Base-by-base conservation (phyloP, 2,797 vertebrate species). In the Melanitta fusca region DNA sequence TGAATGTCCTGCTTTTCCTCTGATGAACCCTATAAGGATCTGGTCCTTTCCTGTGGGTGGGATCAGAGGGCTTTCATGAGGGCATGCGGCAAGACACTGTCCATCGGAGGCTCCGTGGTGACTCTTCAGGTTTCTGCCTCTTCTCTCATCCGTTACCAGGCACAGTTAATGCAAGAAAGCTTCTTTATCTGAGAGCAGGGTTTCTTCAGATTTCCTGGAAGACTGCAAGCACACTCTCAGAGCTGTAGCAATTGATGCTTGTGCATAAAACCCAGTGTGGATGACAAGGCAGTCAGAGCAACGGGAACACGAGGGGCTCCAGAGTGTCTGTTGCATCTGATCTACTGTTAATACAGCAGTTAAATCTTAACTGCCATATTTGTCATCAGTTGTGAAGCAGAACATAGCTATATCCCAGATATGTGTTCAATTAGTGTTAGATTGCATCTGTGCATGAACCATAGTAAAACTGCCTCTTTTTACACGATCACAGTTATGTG, bases 1-100 rank as follows among this genome's bases (percentile, higher is more conserved):
- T 96, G 84, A 69, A 65, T 41, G 79, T 93, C 81, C 93, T 92
- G 88, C 81, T 89, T 88, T 93, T 95, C 72, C 79, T 94, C 71
- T 47, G 18, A 4, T 10, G 91, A 95, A 69, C 94, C 94, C 92
- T 94, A 54, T 82, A 93, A 92, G 90, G 90, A 85, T 88, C 80
- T 58, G 12, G n/a, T 61, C 86, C 57, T 91, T 94, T 69, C 72
- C 90, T 85, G 85, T 47, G 92, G 86, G 84, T 92, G 88, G 95
- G 93, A 85, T 91, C 71, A 19, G 38, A 73, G 73, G 51, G 38
- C 32, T 90, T 75, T 66, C 83, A n/a, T 62, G 41, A 4, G 62
- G 32, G 25, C 77, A 56, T 3, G 0, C 41, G 14, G 79, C 41
- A 11, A 72, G 83, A 62, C 65, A 64, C n/a, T 81, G 83, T 17